Evolutionary conservation across 1,140 invertebrate genomes (phyloP).

Genomic region (Nasonia vitripennis): DNA sequence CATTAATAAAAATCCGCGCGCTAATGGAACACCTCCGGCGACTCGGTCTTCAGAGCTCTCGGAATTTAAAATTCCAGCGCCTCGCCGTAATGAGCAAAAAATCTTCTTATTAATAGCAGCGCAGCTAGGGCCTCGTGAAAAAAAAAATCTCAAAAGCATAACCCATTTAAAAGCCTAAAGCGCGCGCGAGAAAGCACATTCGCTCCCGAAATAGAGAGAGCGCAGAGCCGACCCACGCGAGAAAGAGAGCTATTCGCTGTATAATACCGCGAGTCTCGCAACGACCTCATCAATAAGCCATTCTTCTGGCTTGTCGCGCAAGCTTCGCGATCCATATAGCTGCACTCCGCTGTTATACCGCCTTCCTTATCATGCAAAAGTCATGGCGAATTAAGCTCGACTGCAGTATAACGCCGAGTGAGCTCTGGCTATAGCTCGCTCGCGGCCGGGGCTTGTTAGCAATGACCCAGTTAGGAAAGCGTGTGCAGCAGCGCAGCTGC

Average conservation of each 20-base stretch:
- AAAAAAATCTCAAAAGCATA: neutral
- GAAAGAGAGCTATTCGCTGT: no score
- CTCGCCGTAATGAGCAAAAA: neutral
- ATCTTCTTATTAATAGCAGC: neutral
- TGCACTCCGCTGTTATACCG: neutral
- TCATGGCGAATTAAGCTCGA: slow-evolving; percentile 33
- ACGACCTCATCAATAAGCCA: neutral
- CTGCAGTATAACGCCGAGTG: neutral
- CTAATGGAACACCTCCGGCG: no score
- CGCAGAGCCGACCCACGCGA: neutral
- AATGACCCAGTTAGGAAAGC: slow-evolving; percentile 68
- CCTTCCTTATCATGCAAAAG: slow-evolving; percentile 47
- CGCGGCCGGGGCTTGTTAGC: slow-evolving; percentile 60
- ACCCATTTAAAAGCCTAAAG: neutral
- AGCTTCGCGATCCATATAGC: neutral
- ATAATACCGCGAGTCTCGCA: neutral
- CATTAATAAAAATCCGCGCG: no score
- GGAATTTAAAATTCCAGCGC: neutral
- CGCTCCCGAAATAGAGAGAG: neutral
- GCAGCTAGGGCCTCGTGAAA: neutral
- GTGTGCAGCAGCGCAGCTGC: slow-evolving; percentile 29
- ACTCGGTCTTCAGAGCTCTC: no score
- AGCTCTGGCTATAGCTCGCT: neutral
- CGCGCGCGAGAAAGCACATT: neutral
- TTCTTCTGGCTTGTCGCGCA: neutral